Conservation (phyloP, 2,888 invertebrate genomes). For the Cepaea hortensis region DNA sequence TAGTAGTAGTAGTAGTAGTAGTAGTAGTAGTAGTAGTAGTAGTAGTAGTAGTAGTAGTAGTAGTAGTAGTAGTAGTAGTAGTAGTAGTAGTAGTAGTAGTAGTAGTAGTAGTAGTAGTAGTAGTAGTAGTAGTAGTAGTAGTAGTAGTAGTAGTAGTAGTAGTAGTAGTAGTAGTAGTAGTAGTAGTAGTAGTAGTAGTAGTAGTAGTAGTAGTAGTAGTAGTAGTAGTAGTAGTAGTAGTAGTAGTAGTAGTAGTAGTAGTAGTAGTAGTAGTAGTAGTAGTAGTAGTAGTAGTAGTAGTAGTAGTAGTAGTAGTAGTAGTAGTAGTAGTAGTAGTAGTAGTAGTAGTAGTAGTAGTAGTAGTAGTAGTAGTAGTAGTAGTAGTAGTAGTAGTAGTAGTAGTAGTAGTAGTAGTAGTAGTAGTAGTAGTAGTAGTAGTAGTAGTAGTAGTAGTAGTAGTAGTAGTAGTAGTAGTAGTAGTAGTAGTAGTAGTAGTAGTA, state of each 20-base stretch:
- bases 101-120: slow-evolving; percentile 31
- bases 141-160: slow-evolving; percentile 20
- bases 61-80: background rate
- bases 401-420: too few species aligned
- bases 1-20: slow-evolving; percentile 19
- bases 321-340: too few species aligned
- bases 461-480: too few species aligned
- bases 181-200: slow-evolving; percentile 43
- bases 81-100: slow-evolving; percentile 10
- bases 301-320: too few species aligned
- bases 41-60: slow-evolving; percentile 44
- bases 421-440: too few species aligned
- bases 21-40: slow-evolving; percentile 47
- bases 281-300: too few species aligned
- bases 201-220: slow-evolving; percentile 46
- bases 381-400: too few species aligned
- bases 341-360: too few species aligned
- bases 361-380: too few species aligned
- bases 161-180: slow-evolving; percentile 32
- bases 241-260: background rate
- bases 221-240: background rate
- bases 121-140: background rate
- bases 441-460: too few species aligned
- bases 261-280: background rate
- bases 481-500: too few species aligned